Conservation (phyloP, 1,140 invertebrate genomes). For the Rhopalosiphum maidis region DNA sequence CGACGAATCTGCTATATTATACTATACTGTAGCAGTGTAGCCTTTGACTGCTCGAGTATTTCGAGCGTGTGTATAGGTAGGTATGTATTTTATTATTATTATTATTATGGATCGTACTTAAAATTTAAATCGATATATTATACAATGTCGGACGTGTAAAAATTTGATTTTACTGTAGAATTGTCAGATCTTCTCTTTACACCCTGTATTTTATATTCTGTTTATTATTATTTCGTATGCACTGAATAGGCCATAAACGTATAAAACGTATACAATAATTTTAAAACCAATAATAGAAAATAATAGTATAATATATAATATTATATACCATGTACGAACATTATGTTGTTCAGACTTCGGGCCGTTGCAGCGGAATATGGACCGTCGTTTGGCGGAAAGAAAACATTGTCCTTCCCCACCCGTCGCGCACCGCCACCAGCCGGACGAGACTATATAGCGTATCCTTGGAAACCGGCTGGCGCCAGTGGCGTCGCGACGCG, state of each 20-base stretch:
- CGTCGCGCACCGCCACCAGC: background rate
- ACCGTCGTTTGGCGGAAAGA: conserved; percentile 11
- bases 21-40: no score
- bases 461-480: conserved; percentile 56
- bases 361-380: background rate
- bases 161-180: background rate
- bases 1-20: background rate
- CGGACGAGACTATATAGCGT: conserved; percentile 30
- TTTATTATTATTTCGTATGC: background rate
- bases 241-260: background rate
- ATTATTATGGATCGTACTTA: background rate
- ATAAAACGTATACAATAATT: background rate
- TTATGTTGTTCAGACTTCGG: background rate
- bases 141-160: background rate
- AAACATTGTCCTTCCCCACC: conserved; percentile 28
- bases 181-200: background rate
- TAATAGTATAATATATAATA: background rate
- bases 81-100: background rate
- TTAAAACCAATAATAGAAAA: conserved; percentile 22
- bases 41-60: background rate
- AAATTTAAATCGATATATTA: background rate
- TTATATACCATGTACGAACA: background rate
- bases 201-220: background rate
- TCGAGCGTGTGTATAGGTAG: background rate
- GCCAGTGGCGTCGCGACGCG: conserved; percentile 55